Base-by-base conservation (phyloP, 2,797 vertebrate species). In the Cirrhinus mrigala region DNA sequence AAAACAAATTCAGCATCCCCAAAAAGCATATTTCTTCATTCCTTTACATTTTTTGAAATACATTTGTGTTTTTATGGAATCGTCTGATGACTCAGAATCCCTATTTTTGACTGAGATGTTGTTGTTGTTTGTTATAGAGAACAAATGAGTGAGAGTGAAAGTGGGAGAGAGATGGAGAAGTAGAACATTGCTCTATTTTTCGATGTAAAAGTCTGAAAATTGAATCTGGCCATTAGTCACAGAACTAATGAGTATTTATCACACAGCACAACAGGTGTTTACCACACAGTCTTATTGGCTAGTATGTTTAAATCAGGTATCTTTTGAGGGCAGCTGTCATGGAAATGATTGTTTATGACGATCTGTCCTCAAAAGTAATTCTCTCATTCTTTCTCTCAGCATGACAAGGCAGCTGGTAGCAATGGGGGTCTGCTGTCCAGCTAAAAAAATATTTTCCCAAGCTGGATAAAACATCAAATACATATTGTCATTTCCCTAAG, bases 361-460 rank as follows among this genome's bases (percentile, higher is more conserved):
- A 40, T 60, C 37, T 70, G 40, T 29, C 24, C 14, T 60, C 33
- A 76, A 83, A 58, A 75, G 20, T 56, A 56, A 70, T 50, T 84
- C 37, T 24, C 60, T 29, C 2, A 40, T 27, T 85, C 6, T 85
- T 40, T 77, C 54, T 76, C 76, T 71, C 37, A 58, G 58, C 70
- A 56, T 56, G 64, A 64, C 22, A 50, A 66, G 84, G 85, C 92
- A 94, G 94, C 92, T 94, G 92, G 84, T 92, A 87, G 87, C 93
- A 93, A 90, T 82, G 81, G 88, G 91, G 80, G 29, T 85, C 46
- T 62, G 58, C 77, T 75, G 86, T 90, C 90, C 89, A 83, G 86
- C 84, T 83, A 75, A 24, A 75, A 90, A 54, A 88, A 88, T 74
- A 85, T 83, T 84, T 82, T 40, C 27, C 33, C 74, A 29, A 16